These are phyloP conservation scores for Patiria miniata DNA, from an alignment of 35 echinoderm and acorn worm genomes.

Conservation along the genomic window DNA sequence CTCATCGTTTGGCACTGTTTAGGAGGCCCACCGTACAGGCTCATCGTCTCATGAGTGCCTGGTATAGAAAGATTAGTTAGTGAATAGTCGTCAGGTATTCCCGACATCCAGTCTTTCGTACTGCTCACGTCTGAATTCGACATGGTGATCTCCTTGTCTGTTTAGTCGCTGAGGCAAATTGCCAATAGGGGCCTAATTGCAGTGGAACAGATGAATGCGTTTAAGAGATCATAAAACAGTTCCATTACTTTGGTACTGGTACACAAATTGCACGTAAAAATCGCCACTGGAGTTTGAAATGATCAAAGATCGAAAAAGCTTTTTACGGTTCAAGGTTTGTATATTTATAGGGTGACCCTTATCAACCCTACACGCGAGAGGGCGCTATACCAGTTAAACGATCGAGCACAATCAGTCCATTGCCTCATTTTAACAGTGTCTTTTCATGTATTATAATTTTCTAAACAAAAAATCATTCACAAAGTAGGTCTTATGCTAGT, in stretches of 20 bases:
- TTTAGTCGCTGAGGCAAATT: not conserved
- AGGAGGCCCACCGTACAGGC: not conserved
- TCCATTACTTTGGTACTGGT: not conserved
- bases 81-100: not conserved
- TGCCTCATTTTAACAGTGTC: no score
- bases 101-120: not conserved
- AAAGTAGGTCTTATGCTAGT: no score
- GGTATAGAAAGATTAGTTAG: not conserved
- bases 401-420: no score
- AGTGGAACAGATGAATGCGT: not conserved
- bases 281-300: not conserved
- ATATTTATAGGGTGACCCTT: no score
- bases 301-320: not conserved
- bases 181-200: not conserved
- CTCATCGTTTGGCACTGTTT: not conserved
- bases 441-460: no score
- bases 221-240: not conserved
- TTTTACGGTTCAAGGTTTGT: no score
- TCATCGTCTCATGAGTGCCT: constrained; percentile 21
- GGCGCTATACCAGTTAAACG: no score
- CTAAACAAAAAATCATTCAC: no score
- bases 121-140: not conserved
- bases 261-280: not conserved
- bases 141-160: not conserved
- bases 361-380: no score